Percentiles rank a stretch among this genome's conserved stretches.
These are phyloP conservation scores for Orcinus orca DNA, from an alignment of 2,113 vertebrate genomes.

Conservation along the genomic window DNA sequence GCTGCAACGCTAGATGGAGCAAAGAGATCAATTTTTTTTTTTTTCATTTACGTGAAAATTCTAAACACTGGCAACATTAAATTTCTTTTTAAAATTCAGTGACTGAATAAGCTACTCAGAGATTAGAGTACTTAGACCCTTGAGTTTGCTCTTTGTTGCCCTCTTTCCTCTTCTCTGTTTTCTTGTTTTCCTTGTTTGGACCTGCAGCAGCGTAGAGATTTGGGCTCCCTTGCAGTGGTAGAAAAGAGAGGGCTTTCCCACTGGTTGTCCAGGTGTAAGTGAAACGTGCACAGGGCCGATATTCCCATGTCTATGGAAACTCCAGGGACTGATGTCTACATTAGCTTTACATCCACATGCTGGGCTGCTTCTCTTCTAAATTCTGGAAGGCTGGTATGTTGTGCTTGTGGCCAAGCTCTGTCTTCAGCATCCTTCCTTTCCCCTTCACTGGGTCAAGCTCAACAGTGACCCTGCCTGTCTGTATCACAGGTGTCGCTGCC, in stretches of 20 bases:
- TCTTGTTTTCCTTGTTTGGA: neutral
- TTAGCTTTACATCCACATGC: no score
- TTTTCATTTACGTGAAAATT: neutral
- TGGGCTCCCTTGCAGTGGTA: neutral
- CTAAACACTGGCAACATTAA: neutral
- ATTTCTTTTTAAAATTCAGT: neutral
- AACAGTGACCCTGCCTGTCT: rapidly evolving
- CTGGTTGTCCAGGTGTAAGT: neutral
- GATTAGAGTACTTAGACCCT: neutral
- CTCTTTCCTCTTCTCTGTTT: neutral
- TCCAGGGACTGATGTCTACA: neutral
- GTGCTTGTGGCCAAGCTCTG: no score
- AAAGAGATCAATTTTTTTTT: neutral
- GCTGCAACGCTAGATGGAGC: slow-evolving; percentile 43
- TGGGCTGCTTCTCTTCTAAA: neutral
- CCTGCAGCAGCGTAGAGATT: neutral
- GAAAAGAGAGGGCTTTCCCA: rapidly evolving
- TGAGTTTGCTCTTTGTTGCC: neutral
- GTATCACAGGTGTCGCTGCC: rapidly evolving
- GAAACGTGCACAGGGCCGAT: rapidly evolving
- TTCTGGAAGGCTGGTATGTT: neutral
- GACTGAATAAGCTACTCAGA: neutral
- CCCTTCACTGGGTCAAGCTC: neutral
- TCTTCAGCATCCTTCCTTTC: neutral
- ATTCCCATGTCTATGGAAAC: neutral